Base-by-base conservation (phyloP, 2,113 vertebrate genomes). In the Megaleporinus macrocephalus region DNA sequence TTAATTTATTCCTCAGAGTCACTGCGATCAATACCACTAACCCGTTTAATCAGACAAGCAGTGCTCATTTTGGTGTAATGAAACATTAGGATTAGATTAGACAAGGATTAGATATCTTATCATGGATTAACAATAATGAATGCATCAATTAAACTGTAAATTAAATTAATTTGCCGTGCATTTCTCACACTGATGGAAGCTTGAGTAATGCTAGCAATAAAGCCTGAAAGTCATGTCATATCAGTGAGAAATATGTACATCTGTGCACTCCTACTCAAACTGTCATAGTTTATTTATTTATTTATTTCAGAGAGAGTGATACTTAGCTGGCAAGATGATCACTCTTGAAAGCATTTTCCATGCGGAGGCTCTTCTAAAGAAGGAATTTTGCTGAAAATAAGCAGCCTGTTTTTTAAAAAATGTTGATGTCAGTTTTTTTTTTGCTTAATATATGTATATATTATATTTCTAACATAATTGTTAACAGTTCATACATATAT, bases 61-160 rank as follows among this genome's bases (percentile, higher is more conserved):
- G 16, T 11, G 16, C n/a, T 44, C 41, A 44, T 5, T 44, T 7
- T 44, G 41, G 9, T 44, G 41, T 4, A 44, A 1, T 44, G 41
- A 44, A 44, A 63, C 41, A 3, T 36, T 63, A 44, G 20, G 5
- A 55, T 68, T 14, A 24, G 5, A n/a, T n/a, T n/a, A n/a, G n/a
- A n/a, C n/a, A 30, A 20, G 7, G 6, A 68, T 65, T 30, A 30
- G 27, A 65, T 12, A 29, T 65, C 5, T 16, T 30, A 63, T 9
- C 49, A 70, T 29, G 57, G 78, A 73, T 51, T 63, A 49, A 26
- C 62, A 80, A 12, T 22, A 4, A 22, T 29, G 0, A 29, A 49
- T 55, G 29, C 27, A 73, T 26, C 36, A 80, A 75, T 79, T 51
- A 68, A 79, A 73, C 27, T 33, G 41, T 70, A 53, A 70, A 76